Evolutionary conservation across 1,140 invertebrate genomes (phyloP), one percentile per base, ranked within the genome.

Genomic region (Philopotamus ludificatus): DNA sequence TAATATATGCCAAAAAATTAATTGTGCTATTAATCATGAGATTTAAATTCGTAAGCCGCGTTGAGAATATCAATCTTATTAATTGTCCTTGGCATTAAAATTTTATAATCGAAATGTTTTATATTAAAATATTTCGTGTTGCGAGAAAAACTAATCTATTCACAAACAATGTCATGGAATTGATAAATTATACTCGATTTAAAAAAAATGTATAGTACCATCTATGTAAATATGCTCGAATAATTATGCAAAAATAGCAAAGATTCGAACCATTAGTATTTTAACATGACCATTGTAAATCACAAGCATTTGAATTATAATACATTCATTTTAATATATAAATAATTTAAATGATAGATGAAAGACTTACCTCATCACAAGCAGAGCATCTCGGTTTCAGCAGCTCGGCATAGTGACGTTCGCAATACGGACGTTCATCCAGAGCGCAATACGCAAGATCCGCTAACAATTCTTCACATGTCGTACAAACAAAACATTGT

Each of bases 321-420:
- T 7, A 7, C 4, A 34, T 34, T 34, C 4, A 12, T 34, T 34
- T 34, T 34, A 34, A 7, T 34, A 34, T 34, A 34, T 7, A 12
- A 34, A 7, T 53, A 7, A 53, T 53, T 22, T 53, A 25, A 53
- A 53, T 22, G 2, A 20, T 10, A 1, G 28, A n/a, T n/a, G n/a
- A n/a, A n/a, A n/a, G 26, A 84, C 89, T 86, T 77, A 97, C 94
- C 89, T 97, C 94, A 82, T 97, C 94, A 80, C 95, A 97, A 66
- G 92, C 92, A 34, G 91, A 85, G 76, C 95, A 97, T 73, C 95
- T 81, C 1, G 94, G 93, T 77, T 95, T 95, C 69, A 96, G 81
- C 73, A 91, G 85, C 78, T 97, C 94, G 12, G 94, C 93, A 77
- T 96, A 97, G 78, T 97, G 95, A 55, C 95, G 83, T 74, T 95